A percentile compares a stretch with the other conserved stretches of the same genome.
Conservation (phyloP, 2,888 invertebrate genomes). For the Protonemura montana region DNA sequence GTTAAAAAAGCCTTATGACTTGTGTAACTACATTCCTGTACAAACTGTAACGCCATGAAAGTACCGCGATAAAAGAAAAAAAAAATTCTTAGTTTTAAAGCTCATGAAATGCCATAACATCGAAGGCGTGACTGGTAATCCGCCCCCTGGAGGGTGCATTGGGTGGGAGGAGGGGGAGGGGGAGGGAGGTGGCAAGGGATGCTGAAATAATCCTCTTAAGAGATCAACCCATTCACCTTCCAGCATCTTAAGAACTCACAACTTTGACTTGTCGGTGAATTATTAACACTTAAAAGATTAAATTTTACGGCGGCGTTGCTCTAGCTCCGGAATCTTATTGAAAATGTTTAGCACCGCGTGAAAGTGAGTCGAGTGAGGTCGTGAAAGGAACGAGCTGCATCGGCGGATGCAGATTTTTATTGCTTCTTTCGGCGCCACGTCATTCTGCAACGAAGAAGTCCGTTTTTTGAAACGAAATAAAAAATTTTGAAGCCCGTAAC, state of each 20-base stretch:
- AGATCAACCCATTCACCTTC: conserved; percentile 34
- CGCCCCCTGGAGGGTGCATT: not conserved
- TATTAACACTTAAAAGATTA: conserved; percentile 30
- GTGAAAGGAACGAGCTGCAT: not conserved
- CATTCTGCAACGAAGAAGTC: not conserved
- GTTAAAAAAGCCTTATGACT: not conserved
- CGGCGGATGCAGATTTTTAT: not conserved
- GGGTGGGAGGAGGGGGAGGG: not conserved
- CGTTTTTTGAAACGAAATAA: not conserved
- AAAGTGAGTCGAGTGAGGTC: not conserved
- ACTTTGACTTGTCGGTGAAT: conserved; percentile 36
- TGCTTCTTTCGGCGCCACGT: not conserved
- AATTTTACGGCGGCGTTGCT: not conserved
- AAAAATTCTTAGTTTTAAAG: not conserved
- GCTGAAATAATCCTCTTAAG: conserved; percentile 41
- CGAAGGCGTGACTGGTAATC: conserved; percentile 33
- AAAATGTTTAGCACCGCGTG: not conserved
- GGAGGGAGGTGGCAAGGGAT: conserved; percentile 32
- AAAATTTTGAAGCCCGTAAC: not conserved
- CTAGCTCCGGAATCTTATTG: not conserved
- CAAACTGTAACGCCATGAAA: not conserved
- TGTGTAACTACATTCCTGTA: not conserved
- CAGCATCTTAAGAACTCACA: conserved; percentile 30
- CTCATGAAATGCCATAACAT: not conserved
- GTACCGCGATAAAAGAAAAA: not conserved